Base-by-base conservation (phyloP, 2,797 vertebrate genomes). In the Cossypha polioptera region DNA sequence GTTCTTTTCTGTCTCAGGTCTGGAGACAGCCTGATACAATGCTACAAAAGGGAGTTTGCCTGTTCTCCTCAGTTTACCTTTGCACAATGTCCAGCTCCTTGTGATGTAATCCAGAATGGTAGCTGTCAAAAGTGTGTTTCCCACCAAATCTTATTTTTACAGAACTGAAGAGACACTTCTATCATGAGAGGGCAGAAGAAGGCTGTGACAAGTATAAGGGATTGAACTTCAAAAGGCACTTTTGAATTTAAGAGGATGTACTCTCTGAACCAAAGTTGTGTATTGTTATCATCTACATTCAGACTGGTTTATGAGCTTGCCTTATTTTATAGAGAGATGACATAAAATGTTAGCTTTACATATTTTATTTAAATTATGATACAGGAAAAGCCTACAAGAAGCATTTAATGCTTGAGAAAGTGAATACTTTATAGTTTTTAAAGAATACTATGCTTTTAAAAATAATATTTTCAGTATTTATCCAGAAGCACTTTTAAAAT, bases 331-430 rank as follows among this genome's bases (percentile, higher is more conserved):
- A 84, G 53, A 81, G 29, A 62, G 43, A 81, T 38, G 69, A 72
- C 47, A 86, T 53, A 77, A 93, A 90, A 77, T 78, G 73, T 73
- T 86, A 82, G 88, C 36, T 96, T 95, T 95, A 79, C 69, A 93
- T 88, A 95, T 90, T 88, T 95, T 94, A 88, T 81, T 90, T 95
- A 82, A 94, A 92, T 71, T 73, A 35, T 69, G 35, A 73, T 76
- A 54, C 3, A 31, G 53, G 10, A 21, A 78, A 90, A 90, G 15
- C 33, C 66, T 84, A 66, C 55, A 88, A 94, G 51, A 63, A 88
- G 20, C 15, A 45, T 24, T 82, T 79, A 81, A 72, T 82, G 3
- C 55, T 90, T 76, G 33, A 26, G 82, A 81, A 59, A 75, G 16
- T 78, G 31, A 92, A 54, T 73, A 92, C 22, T 86, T 92, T 78